Conservation (phyloP, 2,888 invertebrate species). For the Pherbina coryleti region DNA sequence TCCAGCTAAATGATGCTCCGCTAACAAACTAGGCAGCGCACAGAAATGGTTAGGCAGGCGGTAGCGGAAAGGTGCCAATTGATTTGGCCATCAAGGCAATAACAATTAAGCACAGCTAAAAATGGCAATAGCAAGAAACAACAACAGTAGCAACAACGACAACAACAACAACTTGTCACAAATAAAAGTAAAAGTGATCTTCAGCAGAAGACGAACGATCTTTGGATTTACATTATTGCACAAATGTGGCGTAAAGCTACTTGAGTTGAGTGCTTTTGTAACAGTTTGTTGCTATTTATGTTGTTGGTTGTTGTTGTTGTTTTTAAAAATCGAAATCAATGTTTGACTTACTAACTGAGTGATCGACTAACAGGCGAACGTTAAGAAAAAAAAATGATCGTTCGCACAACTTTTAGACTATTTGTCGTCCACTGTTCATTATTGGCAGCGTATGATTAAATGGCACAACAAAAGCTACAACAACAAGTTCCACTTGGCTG, state of each 20-base stretch:
- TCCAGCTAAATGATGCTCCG: background rate
- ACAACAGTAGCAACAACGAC: background rate
- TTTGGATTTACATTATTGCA: no score
- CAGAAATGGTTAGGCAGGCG: background rate
- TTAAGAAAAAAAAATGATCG: background rate
- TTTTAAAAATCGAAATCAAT: constrained; percentile 6
- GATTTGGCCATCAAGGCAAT: constrained; percentile 8
- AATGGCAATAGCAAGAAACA: background rate
- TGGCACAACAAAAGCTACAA: background rate
- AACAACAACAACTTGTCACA: constrained; percentile 1
- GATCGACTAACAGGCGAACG: constrained; percentile 1
- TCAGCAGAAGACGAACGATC: background rate
- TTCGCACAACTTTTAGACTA: background rate
- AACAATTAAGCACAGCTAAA: constrained; percentile 1
- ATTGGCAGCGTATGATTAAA: background rate
- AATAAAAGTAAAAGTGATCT: constrained; percentile 23
- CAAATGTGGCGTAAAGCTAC: no score
- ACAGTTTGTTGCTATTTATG: background rate
- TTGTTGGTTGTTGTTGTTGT: constrained; percentile 30
- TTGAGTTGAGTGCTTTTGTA: background rate
- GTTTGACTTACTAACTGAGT: constrained; percentile 21
- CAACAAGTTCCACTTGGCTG: constrained; percentile 63
- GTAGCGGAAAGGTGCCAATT: constrained; percentile 7
- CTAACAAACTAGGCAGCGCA: background rate
- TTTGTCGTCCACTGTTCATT: background rate